Percentiles rank a stretch among this genome's conserved stretches.
Conservation (phyloP, 2,113 vertebrate genomes). For the Pterocles burchelli region DNA sequence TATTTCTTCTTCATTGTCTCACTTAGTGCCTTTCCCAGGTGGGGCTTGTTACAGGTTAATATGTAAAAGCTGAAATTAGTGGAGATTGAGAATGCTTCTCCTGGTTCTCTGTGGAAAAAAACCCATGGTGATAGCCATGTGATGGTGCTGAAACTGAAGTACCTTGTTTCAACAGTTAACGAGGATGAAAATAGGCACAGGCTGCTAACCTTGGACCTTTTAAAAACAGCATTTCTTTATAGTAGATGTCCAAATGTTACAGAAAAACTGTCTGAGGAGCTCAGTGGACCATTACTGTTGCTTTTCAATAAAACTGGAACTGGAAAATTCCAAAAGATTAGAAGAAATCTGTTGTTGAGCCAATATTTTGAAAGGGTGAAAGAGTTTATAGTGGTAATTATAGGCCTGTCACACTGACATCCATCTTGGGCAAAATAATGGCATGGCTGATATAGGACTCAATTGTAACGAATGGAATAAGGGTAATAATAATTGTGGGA, state of each 20-base stretch:
- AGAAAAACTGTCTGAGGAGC: background rate
- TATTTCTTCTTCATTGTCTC: background rate
- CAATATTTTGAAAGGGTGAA: slow-evolving; percentile 34
- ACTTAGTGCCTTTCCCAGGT: background rate
- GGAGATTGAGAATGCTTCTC: background rate
- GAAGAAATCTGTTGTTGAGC: background rate
- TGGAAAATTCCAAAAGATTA: slow-evolving; percentile 5
- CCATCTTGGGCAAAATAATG: slow-evolving; percentile 42
- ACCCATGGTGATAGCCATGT: background rate
- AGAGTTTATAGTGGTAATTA: background rate
- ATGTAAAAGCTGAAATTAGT: background rate
- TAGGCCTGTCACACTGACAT: slow-evolving; percentile 11
- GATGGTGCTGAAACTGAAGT: background rate
- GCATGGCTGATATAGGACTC: background rate
- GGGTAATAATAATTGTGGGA: slow-evolving; percentile 6
- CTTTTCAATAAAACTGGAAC: background rate
- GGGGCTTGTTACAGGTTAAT: background rate
- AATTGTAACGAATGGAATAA: slow-evolving; percentile 25
- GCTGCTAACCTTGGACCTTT: background rate
- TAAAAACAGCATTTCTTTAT: background rate
- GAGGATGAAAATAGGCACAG: background rate
- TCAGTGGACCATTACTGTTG: background rate
- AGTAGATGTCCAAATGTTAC: background rate
- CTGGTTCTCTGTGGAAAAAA: background rate
- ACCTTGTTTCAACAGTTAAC: background rate